Evolutionary conservation across 2,797 vertebrate species (phyloP).

Genomic region (Brachyrhaphis roseni): DNA sequence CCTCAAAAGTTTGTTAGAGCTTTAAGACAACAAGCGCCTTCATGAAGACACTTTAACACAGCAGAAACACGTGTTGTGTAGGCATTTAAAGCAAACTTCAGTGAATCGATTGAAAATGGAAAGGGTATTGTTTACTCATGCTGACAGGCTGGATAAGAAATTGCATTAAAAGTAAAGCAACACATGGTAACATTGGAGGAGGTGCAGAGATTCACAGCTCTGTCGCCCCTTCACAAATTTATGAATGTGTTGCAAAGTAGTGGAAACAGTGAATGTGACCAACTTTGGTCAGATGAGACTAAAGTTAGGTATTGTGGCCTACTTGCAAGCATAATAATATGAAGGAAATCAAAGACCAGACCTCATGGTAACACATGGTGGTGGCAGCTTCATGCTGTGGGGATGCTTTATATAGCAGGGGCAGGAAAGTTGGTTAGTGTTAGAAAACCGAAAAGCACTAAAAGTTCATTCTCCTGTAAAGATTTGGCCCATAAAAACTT

Average conservation of each 20-base stretch:
- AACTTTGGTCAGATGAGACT: not conserved
- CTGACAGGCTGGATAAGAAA: not conserved
- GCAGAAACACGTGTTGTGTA: not conserved
- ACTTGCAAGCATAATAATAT: not conserved
- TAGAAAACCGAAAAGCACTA: not conserved
- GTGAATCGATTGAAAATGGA: not conserved
- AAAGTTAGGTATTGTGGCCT: not conserved
- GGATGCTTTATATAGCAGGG: not conserved
- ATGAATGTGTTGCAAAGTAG: not conserved
- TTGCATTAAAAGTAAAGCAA: not conserved
- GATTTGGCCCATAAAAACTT: not conserved
- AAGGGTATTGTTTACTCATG: not conserved
- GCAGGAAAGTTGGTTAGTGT: not conserved
- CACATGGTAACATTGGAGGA: not conserved
- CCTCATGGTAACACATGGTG: not conserved
- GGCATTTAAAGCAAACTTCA: not conserved
- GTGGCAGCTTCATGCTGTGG: constrained; percentile 5
- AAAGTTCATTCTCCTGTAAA: not conserved
- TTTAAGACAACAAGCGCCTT: not conserved
- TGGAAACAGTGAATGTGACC: not conserved
- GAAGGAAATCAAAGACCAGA: not conserved
- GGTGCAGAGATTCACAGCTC: not conserved
- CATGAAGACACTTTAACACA: not conserved
- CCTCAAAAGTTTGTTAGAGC: not conserved
- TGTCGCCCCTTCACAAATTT: not conserved